Conservation (phyloP, 2,888 invertebrate genomes). For the Agrilus mali region DNA sequence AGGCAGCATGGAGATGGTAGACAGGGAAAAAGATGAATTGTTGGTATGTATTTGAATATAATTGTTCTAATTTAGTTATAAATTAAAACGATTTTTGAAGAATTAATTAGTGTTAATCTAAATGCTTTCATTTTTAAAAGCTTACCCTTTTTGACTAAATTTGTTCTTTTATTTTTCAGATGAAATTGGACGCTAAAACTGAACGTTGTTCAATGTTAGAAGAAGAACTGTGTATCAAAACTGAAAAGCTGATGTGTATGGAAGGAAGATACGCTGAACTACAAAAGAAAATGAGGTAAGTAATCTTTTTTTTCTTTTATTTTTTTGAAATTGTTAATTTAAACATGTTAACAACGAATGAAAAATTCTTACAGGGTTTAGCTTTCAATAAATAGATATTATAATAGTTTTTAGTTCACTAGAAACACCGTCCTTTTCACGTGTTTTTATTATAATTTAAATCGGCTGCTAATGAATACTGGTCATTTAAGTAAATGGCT, state of each 20-base stretch:
- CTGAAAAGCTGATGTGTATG: constrained; percentile 39
- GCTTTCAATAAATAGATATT: too few species aligned
- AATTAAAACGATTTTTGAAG: too few species aligned
- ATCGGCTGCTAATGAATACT: constrained; percentile 17
- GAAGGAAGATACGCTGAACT: constrained; percentile 44
- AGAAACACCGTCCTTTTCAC: background rate
- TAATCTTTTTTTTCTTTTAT: constrained; percentile 8
- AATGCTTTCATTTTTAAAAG: too few species aligned
- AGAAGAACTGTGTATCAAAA: constrained; percentile 48
- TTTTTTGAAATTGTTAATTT: background rate
- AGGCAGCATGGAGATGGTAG: constrained; percentile 48
- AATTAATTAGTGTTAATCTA: too few species aligned
- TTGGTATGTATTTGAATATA: constrained; percentile 35
- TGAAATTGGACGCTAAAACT: constrained; percentile 59
- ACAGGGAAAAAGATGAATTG: constrained; percentile 58
- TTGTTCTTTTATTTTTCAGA: constrained; percentile 30
- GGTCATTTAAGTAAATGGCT: constrained; percentile 50
- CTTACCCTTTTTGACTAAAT: background rate
- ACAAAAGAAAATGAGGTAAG: constrained; percentile 42
- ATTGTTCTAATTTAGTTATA: too few species aligned
- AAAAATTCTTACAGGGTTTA: too few species aligned
- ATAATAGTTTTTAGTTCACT: too few species aligned
- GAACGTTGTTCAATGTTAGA: constrained; percentile 53
- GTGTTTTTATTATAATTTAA: too few species aligned
- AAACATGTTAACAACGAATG: too few species aligned